A percentile compares a stretch with the other conserved stretches of the same genome.
phyloP scores from a whole-genome alignment of 2,888 invertebrate genomes.

The Dichetophora obliterata region DNA sequence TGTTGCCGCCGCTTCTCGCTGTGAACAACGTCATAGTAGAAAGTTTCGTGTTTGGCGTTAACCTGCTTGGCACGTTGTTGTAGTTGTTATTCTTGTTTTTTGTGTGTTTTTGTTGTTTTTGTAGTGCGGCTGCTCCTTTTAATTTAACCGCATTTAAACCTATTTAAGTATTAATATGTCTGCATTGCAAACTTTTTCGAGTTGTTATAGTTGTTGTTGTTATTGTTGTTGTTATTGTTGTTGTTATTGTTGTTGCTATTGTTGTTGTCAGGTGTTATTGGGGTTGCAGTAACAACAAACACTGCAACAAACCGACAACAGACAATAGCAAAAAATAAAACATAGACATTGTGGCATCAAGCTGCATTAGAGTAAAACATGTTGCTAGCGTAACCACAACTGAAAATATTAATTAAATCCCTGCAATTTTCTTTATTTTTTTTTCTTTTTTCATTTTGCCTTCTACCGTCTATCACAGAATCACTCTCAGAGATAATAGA shows the following conservation, averaged over 20 bases:
- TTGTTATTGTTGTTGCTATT: neutral
- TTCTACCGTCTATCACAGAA: neutral
- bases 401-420: constrained; percentile 27
- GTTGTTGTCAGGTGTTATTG: constrained; percentile 1
- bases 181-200: constrained; percentile 15
- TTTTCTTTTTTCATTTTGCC: neutral
- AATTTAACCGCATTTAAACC: constrained; percentile 38
- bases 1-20: neutral
- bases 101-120: neutral
- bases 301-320: neutral
- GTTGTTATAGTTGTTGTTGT: constrained; percentile 20
- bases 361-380: neutral
- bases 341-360: constrained; percentile 9
- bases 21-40: neutral
- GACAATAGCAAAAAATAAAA: constrained; percentile 1
- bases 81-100: neutral
- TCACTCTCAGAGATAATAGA: too few species aligned
- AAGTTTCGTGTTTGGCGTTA: neutral
- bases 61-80: neutral
- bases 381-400: constrained; percentile 4
- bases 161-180: constrained; percentile 39
- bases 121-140: constrained; percentile 11
- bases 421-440: neutral
- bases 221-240: constrained; percentile 11
- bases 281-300: neutral